Evolutionary conservation across 2,113 vertebrate genomes (phyloP), one percentile per base, ranked within the genome.

Genomic region (Brachyistius frenatus): DNA sequence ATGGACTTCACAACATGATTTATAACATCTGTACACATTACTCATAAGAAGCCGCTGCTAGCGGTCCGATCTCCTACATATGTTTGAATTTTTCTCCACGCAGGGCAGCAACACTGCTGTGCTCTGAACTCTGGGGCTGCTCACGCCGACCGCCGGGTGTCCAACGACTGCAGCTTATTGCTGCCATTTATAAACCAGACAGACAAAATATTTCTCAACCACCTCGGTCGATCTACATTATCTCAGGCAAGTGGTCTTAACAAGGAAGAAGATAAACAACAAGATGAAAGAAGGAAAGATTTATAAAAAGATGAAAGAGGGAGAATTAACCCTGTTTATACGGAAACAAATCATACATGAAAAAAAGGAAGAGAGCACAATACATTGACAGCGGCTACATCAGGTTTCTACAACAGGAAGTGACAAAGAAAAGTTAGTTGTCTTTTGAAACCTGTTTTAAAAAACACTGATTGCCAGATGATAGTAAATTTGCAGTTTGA

Each of bases 181-280:
- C 47, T 56, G 5, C n/a, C 52, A 44, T 41, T 58, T 72, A 67
- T 47, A 37, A 62, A 52, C 16, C 23, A 30, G 39, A 46, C 10
- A 66, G 16, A 36, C 16, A 23, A 10, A 55, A 58, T 41, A 7
- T 8, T 58, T 66, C 41, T 11, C 6, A 11, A 13, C 7, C 30
- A 8, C 7, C 55, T 35, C 41, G 9, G 11, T 33, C 8, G 23
- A 23, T 32, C 7, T 47, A 23, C 23, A 23, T 44, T 16, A 53
- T 62, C 52, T 32, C 15, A 56, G 44, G 46, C 5, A 68, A 52
- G 37, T 52, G 36, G 23, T 52, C 5, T 44, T 7, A 14, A 16
- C 14, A 35, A 4, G 9, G 5, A 36, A 36, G 6, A 7, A 55
- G 5, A 5, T 8, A 73, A 67, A 23, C 2, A 35, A 7, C 8